Conservation (phyloP, 2,797 vertebrate species). For the Thaleichthys pacificus region DNA sequence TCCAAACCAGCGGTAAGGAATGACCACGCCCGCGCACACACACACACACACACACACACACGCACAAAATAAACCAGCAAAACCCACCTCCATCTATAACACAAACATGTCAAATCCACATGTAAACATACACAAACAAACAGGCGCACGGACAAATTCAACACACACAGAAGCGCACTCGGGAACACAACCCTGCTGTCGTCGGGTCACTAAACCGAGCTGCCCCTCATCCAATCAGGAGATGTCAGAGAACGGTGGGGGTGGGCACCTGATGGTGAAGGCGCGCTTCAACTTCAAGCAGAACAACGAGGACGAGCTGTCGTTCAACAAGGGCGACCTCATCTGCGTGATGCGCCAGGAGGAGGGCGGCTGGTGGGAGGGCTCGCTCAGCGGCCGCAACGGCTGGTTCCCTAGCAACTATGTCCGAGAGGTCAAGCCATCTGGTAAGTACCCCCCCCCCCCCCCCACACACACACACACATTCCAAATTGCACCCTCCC, state of each 20-base stretch:
- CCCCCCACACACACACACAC: no score
- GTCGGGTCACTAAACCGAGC: neutral
- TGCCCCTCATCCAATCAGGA: slow-evolving; percentile 75
- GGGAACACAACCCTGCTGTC: neutral
- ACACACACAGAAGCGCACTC: neutral
- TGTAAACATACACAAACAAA: neutral
- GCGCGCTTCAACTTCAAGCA: slow-evolving; percentile 98
- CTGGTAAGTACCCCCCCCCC: slow-evolving; percentile 78
- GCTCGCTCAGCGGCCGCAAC: slow-evolving; percentile 85
- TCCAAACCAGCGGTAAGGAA: slow-evolving; percentile 84
- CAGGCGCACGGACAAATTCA: neutral
- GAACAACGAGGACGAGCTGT: slow-evolving; percentile 97
- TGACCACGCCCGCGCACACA: neutral
- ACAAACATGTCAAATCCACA: no score
- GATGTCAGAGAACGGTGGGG: slow-evolving; percentile 93
- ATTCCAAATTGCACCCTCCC: no score
- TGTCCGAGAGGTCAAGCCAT: slow-evolving; percentile 92
- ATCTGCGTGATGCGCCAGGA: slow-evolving; percentile 93
- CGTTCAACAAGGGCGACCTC: slow-evolving; percentile 92
- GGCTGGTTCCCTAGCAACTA: slow-evolving; percentile 99
- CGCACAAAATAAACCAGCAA: neutral
- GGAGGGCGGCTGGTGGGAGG: slow-evolving; percentile 99
- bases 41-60: neutral
- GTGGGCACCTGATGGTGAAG: slow-evolving; percentile 86
- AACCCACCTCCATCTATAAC: no score